Evolutionary conservation across 2,888 invertebrate genomes (phyloP).

Genomic region (Spisula solida): DNA sequence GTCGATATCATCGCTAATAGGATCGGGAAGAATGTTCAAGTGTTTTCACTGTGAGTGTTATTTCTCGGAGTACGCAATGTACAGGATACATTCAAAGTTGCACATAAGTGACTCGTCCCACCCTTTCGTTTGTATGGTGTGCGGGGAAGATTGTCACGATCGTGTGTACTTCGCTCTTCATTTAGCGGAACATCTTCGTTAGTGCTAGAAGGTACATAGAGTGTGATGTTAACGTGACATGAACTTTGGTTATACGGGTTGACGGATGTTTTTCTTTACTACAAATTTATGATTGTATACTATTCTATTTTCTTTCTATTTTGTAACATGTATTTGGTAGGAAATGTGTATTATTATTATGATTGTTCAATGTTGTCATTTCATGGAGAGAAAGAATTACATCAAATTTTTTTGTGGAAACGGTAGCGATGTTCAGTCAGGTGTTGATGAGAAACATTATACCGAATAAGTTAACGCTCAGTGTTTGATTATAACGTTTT

Average conservation of each 20-base stretch:
- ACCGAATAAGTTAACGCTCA: slow-evolving; percentile 14
- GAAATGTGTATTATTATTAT: not conserved
- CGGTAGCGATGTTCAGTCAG: not conserved
- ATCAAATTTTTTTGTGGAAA: not conserved
- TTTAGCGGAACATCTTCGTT: slow-evolving; percentile 81
- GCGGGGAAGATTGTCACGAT: slow-evolving; percentile 83
- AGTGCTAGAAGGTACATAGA: slow-evolving; percentile 22
- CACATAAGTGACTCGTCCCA: slow-evolving; percentile 75
- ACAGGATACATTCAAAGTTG: slow-evolving; percentile 81
- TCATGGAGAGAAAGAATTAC: slow-evolving; percentile 16
- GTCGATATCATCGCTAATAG: slow-evolving; percentile 78
- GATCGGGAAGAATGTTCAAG: slow-evolving; percentile 80
- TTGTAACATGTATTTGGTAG: slow-evolving; percentile 20
- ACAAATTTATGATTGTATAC: slow-evolving; percentile 46
- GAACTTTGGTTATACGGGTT: slow-evolving; percentile 39
- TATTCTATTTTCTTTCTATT: slow-evolving; percentile 13
- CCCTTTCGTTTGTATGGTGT: slow-evolving; percentile 82
- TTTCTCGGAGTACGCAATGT: slow-evolving; percentile 84
- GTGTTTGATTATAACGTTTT: not conserved
- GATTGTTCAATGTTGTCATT: not conserved
- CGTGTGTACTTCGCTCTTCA: slow-evolving; percentile 82
- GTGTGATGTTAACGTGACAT: slow-evolving; percentile 3
- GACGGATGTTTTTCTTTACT: slow-evolving; percentile 40
- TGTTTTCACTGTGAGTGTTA: slow-evolving; percentile 84
- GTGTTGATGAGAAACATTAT: slow-evolving; percentile 4